These are phyloP conservation scores for Pangasius djambal DNA, from an alignment of 2,797 vertebrate genomes.

Conservation along the genomic window DNA sequence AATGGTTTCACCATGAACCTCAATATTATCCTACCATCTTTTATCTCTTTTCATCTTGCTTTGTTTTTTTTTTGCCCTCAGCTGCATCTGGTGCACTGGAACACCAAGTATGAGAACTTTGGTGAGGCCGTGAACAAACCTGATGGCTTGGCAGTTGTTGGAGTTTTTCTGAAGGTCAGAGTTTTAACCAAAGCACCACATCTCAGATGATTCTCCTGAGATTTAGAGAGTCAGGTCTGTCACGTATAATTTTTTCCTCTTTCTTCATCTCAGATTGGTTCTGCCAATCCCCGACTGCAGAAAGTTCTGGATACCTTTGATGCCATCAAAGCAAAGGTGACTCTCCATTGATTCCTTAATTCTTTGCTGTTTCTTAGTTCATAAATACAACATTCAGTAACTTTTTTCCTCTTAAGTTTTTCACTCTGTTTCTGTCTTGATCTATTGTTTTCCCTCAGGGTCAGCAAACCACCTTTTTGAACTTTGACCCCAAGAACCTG, in stretches of 20 bases:
- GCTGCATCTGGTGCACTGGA: conserved; percentile 98
- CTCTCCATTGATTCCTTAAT: not conserved
- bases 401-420: no score
- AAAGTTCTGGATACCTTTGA: conserved; percentile 86
- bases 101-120: conserved; percentile 89
- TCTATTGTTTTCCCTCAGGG: conserved; percentile 70
- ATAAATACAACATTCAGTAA: not conserved
- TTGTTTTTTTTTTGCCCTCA: conserved; percentile 61
- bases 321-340: conserved; percentile 88
- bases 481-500: conserved; percentile 84
- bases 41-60: not conserved
- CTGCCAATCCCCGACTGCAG: conserved; percentile 86
- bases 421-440: not conserved
- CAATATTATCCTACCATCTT: not conserved
- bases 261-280: conserved; percentile 79
- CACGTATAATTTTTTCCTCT: not conserved
- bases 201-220: not conserved
- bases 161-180: conserved; percentile 88
- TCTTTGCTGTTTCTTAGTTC: not conserved
- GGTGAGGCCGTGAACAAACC: conserved; percentile 84
- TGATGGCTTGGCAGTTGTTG: conserved; percentile 92
- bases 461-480: conserved; percentile 81
- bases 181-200: not conserved
- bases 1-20: not conserved
- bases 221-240: not conserved